A percentile compares a stretch with the other conserved stretches of the same genome.
Conservation (phyloP, 2,888 invertebrate species). For the Theodoxus fluviatilis region DNA sequence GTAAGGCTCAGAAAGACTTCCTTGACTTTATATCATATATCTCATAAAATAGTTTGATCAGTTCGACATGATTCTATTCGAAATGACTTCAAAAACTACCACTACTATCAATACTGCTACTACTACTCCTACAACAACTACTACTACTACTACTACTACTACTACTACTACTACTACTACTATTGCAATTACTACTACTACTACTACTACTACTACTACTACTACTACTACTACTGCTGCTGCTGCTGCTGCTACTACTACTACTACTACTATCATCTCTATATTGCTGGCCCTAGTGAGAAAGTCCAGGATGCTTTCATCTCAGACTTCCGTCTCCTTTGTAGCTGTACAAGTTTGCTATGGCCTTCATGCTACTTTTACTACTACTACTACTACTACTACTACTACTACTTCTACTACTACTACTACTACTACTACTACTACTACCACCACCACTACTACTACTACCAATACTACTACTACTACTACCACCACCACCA, state of each 20-base stretch:
- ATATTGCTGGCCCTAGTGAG: constrained; percentile 26
- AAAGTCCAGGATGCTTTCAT: too few species aligned
- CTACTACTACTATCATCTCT: constrained; percentile 23
- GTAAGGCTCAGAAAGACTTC: too few species aligned
- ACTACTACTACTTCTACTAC: neutral
- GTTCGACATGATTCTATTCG: too few species aligned
- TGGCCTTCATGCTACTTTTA: constrained; percentile 19
- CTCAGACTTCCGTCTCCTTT: too few species aligned
- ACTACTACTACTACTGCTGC: constrained; percentile 22
- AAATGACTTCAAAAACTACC: too few species aligned
- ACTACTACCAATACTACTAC: neutral
- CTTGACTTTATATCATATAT: too few species aligned
- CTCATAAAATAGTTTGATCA: too few species aligned
- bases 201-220: constrained; percentile 14
- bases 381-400: constrained; percentile 21
- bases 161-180: neutral
- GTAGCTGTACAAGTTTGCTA: too few species aligned
- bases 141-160: constrained; percentile 16
- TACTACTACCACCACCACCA: too few species aligned
- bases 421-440: neutral
- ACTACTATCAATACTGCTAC: neutral
- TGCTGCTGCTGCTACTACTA: constrained; percentile 17
- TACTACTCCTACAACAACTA: constrained; percentile 13
- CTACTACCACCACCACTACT: neutral
- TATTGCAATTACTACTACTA: neutral